Conservation (phyloP, 1,140 invertebrate species). For the Hypsibius dujardini region DNA sequence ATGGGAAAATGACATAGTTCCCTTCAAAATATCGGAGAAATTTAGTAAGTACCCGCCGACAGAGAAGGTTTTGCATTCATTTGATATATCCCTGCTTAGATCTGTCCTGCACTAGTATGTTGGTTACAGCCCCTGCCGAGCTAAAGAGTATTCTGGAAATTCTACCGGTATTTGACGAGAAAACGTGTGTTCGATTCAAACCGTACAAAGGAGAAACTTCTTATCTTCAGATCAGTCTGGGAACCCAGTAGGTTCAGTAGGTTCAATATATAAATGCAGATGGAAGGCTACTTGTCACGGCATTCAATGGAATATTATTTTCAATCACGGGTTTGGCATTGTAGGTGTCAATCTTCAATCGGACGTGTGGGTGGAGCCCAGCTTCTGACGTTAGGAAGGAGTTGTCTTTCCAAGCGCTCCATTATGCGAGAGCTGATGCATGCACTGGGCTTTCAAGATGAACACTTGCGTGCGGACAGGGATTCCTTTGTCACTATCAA, state of each 20-base stretch:
- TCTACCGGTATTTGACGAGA: neutral
- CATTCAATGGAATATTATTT: neutral
- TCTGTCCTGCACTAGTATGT: neutral
- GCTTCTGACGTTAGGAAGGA: neutral
- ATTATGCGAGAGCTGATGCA: slow-evolving; percentile 12
- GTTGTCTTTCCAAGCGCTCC: neutral
- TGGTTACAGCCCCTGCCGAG: neutral
- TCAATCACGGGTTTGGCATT: neutral
- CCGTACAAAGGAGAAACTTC: neutral
- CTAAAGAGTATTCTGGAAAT: neutral
- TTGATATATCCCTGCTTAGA: neutral
- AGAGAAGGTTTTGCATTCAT: neutral
- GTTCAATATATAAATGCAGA: too few species aligned
- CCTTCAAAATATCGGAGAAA: neutral
- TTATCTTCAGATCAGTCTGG: slow-evolving; percentile 6
- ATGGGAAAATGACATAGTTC: slow-evolving; percentile 7
- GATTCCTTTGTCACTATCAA: neutral
- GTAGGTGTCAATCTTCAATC: slow-evolving; percentile 15
- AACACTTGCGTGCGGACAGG: neutral
- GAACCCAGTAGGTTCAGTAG: neutral
- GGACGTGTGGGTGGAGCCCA: slow-evolving; percentile 9
- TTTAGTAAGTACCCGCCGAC: neutral
- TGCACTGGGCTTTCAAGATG: slow-evolving; percentile 10
- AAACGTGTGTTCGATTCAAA: slow-evolving; percentile 5
- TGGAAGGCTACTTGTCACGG: too few species aligned